phyloP scores from a whole-genome alignment of 2,888 invertebrate genomes.

The Falcaria lacertinaria region DNA sequence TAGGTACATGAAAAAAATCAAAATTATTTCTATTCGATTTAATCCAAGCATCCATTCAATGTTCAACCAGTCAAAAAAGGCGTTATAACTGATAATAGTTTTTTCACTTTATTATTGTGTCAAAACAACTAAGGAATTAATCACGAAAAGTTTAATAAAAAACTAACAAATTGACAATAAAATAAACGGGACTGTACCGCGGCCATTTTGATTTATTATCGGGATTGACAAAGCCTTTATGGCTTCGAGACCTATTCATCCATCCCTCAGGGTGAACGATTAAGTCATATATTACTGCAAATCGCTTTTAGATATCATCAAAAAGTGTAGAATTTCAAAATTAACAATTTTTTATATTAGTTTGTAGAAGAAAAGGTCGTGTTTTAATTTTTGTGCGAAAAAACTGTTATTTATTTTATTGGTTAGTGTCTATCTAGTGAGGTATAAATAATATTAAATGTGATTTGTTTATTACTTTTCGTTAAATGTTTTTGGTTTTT shows the following conservation, averaged over 20 bases:
- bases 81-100: too few relatives aligned
- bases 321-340: slow-evolving; percentile 33
- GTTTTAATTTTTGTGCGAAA: not conserved
- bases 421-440: not conserved
- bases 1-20: too few relatives aligned
- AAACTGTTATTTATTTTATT: not conserved
- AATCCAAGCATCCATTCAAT: too few relatives aligned
- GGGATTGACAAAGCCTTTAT: slow-evolving; percentile 21
- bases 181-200: slow-evolving; percentile 25
- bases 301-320: slow-evolving; percentile 62
- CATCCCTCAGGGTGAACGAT: slow-evolving; percentile 31
- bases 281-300: slow-evolving; percentile 75
- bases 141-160: slow-evolving; percentile 32
- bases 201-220: slow-evolving; percentile 21
- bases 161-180: slow-evolving; percentile 49
- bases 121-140: slow-evolving; percentile 36
- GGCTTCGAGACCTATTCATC: slow-evolving; percentile 8
- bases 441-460: not conserved
- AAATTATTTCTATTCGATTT: too few relatives aligned
- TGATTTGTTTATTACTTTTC: too few relatives aligned
- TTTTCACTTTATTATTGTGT: slow-evolving; percentile 18
- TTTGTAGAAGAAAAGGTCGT: slow-evolving; percentile 11
- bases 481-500: too few relatives aligned
- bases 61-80: not conserved
- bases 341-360: slow-evolving; percentile 12